Conservation (phyloP, 2,888 invertebrate genomes). For the Deilephila porcellus region DNA sequence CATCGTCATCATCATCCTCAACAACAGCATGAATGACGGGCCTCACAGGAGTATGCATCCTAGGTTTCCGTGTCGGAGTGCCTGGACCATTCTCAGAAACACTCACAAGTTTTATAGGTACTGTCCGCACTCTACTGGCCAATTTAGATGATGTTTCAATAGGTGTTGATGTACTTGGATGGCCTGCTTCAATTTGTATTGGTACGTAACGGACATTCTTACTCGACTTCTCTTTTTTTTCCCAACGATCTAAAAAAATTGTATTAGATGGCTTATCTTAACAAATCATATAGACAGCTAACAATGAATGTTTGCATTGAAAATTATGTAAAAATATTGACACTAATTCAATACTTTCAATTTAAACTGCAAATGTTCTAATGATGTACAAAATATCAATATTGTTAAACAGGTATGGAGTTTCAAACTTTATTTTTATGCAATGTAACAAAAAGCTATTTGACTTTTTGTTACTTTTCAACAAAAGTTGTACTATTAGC, state of each 20-base stretch:
- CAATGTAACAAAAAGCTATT: too few species aligned
- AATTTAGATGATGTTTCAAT: constrained; percentile 51
- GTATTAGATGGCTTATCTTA: neutral
- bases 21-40: constrained; percentile 63
- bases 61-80: constrained; percentile 62
- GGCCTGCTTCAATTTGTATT: constrained; percentile 67
- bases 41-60: constrained; percentile 63
- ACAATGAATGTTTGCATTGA: too few species aligned
- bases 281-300: neutral
- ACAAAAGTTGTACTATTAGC: too few species aligned
- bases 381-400: too few species aligned
- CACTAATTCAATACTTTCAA: too few species aligned
- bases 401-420: too few species aligned
- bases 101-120: constrained; percentile 65
- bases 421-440: too few species aligned
- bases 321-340: too few species aligned
- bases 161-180: constrained; percentile 79
- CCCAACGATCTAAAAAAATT: constrained; percentile 58
- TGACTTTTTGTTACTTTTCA: too few species aligned
- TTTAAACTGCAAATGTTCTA: too few species aligned
- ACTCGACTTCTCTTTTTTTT: constrained; percentile 51
- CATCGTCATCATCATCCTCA: constrained; percentile 69
- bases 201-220: constrained; percentile 75
- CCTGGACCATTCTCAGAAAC: constrained; percentile 57
- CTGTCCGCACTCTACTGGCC: constrained; percentile 50